Evolutionary conservation across 2,113 vertebrate species (phyloP), one percentile per base, ranked within the genome.

Genomic region (Prinia subflava): DNA sequence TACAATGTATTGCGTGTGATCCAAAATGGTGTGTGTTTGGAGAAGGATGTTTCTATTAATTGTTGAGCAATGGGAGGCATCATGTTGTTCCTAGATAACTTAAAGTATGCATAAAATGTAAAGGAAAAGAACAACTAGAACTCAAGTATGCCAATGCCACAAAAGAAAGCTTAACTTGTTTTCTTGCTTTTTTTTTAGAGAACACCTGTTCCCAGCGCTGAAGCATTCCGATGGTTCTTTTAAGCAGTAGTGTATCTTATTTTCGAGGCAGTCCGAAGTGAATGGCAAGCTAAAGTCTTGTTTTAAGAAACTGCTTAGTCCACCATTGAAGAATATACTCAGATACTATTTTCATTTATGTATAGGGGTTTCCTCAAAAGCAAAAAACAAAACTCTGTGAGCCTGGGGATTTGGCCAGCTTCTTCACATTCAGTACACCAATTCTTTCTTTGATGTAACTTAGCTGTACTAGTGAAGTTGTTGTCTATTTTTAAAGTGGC

Each of bases 191-290:
- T 98, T 98, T 98, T 98, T 98, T 98, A 99, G 99, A 99, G 99
- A 98, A 99, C 99, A 97, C 99, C 99, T 96, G 99, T 99, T 97
- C 99, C 98, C 98, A 99, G 97, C 89, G 99, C 99, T 42, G 99
- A 99, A 98, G 99, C 99, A 84, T 99, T 99, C 97, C 98, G 99
- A 98, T 99, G 99, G 99, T 99, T 99, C 99, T 99, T 99, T 98
- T 99, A 99, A 98, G 98, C 97, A 95, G 96, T 97, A 98, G 97
- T 97, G 92, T 97, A 96, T 96, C 97, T 98, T 97, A 97, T 97
- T 98, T 97, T 97, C 98, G 94, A 98, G 97, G 97, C 97, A 97
- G 97, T 98, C 97, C 96, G 98, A 98, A 98, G 97, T 97, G 97
- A 98, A 98, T 97, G 98, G 98, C 98, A 97, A 98, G 98, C 98